A percentile compares a stretch with the other conserved stretches of the same genome.
phyloP scores from a whole-genome alignment of 2,888 invertebrate species.

The Caenorhabditis sp. region DNA sequence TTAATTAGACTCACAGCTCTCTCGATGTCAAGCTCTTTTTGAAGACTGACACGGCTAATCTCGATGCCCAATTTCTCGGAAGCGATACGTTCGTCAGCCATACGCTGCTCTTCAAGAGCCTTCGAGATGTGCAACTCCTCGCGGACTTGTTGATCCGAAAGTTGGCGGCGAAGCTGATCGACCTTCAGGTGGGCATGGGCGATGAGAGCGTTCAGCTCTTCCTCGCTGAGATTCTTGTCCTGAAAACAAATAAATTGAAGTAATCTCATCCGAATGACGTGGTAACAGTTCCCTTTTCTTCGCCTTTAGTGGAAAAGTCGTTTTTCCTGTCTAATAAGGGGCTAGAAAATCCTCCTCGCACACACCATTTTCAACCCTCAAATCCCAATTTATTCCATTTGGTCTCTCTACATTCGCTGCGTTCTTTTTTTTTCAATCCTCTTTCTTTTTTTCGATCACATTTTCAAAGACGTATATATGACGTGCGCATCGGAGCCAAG shows the following conservation, averaged over 20 bases:
- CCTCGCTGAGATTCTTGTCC: slow-evolving; percentile 86
- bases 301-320: no score
- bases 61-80: slow-evolving; percentile 87
- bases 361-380: background rate
- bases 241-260: no score
- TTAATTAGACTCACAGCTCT: slow-evolving; percentile 64
- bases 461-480: slow-evolving; percentile 14
- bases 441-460: background rate
- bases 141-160: slow-evolving; percentile 88
- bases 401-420: background rate
- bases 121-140: slow-evolving; percentile 87
- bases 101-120: slow-evolving; percentile 87
- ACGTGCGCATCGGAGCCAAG: slow-evolving; percentile 1
- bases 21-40: slow-evolving; percentile 75
- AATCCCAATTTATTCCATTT: slow-evolving; percentile 2
- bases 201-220: slow-evolving; percentile 89
- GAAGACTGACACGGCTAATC: slow-evolving; percentile 85
- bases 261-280: background rate
- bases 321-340: background rate
- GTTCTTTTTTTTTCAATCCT: slow-evolving; percentile 1
- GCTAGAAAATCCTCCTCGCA: background rate
- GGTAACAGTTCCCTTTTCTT: background rate
- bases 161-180: slow-evolving; percentile 88
- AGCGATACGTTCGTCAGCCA: slow-evolving; percentile 86
- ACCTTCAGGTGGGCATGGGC: slow-evolving; percentile 90